These are phyloP conservation scores for Lordiphosa stackelbergi DNA, from an alignment of 1,140 invertebrate species.

Conservation along the genomic window DNA sequence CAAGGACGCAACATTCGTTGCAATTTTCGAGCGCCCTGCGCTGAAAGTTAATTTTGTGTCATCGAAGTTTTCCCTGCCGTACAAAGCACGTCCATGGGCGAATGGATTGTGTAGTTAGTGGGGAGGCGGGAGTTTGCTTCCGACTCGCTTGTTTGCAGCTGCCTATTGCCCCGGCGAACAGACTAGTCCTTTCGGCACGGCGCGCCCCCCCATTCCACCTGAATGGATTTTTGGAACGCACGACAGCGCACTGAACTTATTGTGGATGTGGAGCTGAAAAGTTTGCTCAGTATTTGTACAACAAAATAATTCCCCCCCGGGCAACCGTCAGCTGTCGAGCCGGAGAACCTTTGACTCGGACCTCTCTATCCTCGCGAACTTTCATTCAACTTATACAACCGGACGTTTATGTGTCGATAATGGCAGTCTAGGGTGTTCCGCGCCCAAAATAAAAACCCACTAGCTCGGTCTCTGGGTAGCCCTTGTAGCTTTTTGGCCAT, in stretches of 20 bases:
- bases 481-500: constrained; percentile 21
- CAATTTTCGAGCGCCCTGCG: constrained; percentile 25
- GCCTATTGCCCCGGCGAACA: background rate
- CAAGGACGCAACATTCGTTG: constrained; percentile 16
- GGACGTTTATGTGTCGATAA: constrained; percentile 50
- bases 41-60: constrained; percentile 52
- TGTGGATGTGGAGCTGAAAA: constrained; percentile 17
- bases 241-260: constrained; percentile 38
- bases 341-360: background rate
- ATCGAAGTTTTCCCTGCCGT: constrained; percentile 33
- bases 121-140: constrained; percentile 4
- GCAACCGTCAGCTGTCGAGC: constrained; percentile 1
- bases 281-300: background rate
- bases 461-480: background rate
- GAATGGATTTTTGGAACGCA: constrained; percentile 54
- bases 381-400: constrained; percentile 35
- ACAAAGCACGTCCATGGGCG: constrained; percentile 41
- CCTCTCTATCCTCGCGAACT: constrained; percentile 9
- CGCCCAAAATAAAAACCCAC: background rate
- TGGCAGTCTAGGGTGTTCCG: constrained; percentile 24
- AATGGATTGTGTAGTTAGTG: constrained; percentile 12
- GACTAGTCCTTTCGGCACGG: background rate
- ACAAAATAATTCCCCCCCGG: constrained; percentile 1
- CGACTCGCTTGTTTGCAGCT: constrained; percentile 11
- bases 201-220: constrained; percentile 39